A percentile compares a stretch with the other conserved stretches of the same genome.
phyloP scores from a whole-genome alignment of 2,888 invertebrate genomes.

The Ichneumoninae sp. region DNA sequence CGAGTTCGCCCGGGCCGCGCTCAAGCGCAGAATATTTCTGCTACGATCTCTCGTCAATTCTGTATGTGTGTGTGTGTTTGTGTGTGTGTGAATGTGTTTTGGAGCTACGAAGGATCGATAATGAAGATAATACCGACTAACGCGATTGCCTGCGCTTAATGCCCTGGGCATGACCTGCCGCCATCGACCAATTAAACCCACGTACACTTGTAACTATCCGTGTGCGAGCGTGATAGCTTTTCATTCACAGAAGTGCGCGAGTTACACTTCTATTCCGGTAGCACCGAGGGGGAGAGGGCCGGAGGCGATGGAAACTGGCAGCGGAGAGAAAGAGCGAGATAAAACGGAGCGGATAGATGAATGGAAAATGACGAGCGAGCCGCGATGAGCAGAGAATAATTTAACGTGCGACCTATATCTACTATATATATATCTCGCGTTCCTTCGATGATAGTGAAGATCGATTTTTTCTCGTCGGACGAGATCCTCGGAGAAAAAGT shows the following conservation, averaged over 20 bases:
- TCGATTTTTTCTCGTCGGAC: background rate
- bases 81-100: background rate
- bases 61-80: too few species aligned
- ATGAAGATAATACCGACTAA: constrained; percentile 20
- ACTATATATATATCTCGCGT: background rate
- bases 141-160: background rate
- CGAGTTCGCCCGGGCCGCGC: background rate
- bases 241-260: constrained; percentile 41
- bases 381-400: constrained; percentile 3
- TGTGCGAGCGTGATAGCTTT: constrained; percentile 16
- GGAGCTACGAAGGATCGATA: constrained; percentile 24
- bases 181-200: constrained; percentile 42
- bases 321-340: background rate
- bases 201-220: background rate
- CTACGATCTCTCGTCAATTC: constrained; percentile 3
- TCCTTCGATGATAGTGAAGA: background rate
- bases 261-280: constrained; percentile 39
- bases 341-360: constrained; percentile 12
- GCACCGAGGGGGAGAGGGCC: background rate
- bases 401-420: constrained; percentile 31
- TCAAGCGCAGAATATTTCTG: constrained; percentile 11
- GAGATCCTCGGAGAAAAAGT: background rate
- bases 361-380: constrained; percentile 24
- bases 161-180: constrained; percentile 16
- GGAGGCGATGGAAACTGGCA: background rate